Base-by-base conservation (phyloP, 2,888 invertebrate species). In the Cyaniris semiargus region DNA sequence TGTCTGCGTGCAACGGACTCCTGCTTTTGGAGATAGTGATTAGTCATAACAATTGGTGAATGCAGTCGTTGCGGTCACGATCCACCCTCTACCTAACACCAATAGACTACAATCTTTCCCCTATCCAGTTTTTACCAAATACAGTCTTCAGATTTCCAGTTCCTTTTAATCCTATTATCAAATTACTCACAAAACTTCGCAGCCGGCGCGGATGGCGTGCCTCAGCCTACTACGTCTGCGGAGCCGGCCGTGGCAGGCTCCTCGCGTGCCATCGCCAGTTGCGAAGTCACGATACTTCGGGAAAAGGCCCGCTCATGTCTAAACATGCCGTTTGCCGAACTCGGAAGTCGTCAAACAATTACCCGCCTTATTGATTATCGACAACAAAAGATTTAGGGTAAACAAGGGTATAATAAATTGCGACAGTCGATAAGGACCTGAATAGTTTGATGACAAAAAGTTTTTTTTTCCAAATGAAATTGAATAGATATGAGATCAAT, bases 241-340 rank as follows among this genome's bases (percentile, higher is more conserved):
- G 76, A 79, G 83, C 82, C 83, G 84, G 87, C 88, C 89, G 87
- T 87, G 85, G 85, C 85, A 85, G 88, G 93, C 93, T 93, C 93
- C 92, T 88, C 89, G 84, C 81, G 87, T 86, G 87, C 88, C 90
- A 89, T 89, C 89, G 87, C 86, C 86, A 86, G 83, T 86, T 82
- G 85, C 84, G 83, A 80, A 84, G 91, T 91, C 93, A 93, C 93
- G 93, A 91, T 87, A 92, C 84, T 82, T 82, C 79, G 78, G 79
- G 81, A 80, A 81, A 80, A 80, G 81, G 81, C 80, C 78, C 78
- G 78, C 80, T 80, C 23, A 23, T 60, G 10, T 23, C 60, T 60
- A 60, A 60, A 60, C 23, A 60, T 60, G 4, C 60, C 60, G 82
- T 82, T 82, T 82, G 78, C 81, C 75, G n/a, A n/a, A n/a, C n/a